Percentiles rank a stretch among this genome's conserved stretches.
Conservation (phyloP, 2,797 vertebrate genomes). For the Galago senegalensis region DNA sequence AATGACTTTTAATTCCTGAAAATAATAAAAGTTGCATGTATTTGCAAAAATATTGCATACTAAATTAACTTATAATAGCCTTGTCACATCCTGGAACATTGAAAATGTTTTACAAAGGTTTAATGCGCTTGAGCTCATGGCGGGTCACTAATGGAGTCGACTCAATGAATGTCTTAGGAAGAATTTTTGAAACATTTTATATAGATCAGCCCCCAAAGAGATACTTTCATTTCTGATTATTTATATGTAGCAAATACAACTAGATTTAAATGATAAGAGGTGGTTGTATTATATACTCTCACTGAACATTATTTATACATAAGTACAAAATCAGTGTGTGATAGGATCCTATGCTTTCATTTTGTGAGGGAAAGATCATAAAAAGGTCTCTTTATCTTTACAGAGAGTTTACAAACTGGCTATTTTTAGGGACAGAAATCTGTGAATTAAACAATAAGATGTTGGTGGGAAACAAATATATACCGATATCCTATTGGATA, state of each 20-base stretch:
- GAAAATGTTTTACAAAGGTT: constrained; percentile 76
- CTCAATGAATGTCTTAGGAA: constrained; percentile 60
- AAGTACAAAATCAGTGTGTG: constrained; percentile 25
- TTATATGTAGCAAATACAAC: neutral
- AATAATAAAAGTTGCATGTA: constrained; percentile 85
- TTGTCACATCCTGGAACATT: constrained; percentile 56
- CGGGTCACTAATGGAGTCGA: constrained; percentile 68
- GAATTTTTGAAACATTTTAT: neutral
- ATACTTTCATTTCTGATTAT: constrained; percentile 67
- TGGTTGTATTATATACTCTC: neutral
- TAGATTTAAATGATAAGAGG: constrained; percentile 52
- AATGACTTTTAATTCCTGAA: constrained; percentile 87
- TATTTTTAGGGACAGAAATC: neutral
- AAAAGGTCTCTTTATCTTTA: neutral
- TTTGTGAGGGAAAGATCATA: neutral
- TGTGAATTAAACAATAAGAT: neutral
- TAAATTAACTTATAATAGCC: constrained; percentile 82
- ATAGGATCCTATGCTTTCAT: neutral
- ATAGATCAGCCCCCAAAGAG: constrained; percentile 30
- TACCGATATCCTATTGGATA: neutral
- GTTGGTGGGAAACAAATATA: neutral
- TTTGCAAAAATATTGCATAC: constrained; percentile 83
- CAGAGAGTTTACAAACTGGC: neutral
- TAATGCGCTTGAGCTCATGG: constrained; percentile 70
- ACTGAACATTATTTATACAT: constrained; percentile 3